Conservation (phyloP, 1,140 invertebrate species). For the Tetranychus cinnabarinus region DNA sequence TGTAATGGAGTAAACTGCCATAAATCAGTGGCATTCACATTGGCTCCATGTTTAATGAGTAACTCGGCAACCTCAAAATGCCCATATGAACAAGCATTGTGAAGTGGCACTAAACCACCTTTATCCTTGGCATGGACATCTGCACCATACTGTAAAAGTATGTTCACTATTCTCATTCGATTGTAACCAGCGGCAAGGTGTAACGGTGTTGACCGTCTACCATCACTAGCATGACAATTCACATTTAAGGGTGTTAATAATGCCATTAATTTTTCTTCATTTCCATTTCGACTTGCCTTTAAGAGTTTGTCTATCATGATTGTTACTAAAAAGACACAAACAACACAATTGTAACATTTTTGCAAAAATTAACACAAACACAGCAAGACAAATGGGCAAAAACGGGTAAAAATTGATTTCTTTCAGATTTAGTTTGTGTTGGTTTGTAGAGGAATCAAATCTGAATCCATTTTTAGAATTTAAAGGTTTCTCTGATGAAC, state of each 20-base stretch:
- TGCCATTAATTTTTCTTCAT: no score
- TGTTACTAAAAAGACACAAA: no score
- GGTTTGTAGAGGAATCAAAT: no score
- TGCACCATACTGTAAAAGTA: slow-evolving; percentile 61
- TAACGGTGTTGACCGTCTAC: slow-evolving; percentile 75
- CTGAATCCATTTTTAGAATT: no score
- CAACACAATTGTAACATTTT: no score
- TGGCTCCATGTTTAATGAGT: slow-evolving; percentile 27
- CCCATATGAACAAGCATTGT: slow-evolving; percentile 37
- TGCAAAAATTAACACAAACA: no score
- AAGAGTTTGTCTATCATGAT: no score
- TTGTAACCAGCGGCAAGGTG: slow-evolving; percentile 84
- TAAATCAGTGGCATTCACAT: slow-evolving; percentile 32
- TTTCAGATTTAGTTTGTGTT: no score
- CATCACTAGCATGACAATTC: slow-evolving; percentile 81
- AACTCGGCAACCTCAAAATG: slow-evolving; percentile 28
- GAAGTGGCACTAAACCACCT: slow-evolving; percentile 26
- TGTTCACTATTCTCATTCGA: slow-evolving; percentile 67
- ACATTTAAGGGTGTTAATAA: slow-evolving; percentile 24
- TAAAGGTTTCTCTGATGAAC: no score
- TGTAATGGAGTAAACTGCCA: slow-evolving; percentile 32
- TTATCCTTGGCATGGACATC: slow-evolving; percentile 29
- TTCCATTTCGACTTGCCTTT: no score
- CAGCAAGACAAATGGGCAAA: no score
- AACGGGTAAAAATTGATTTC: no score